These are phyloP conservation scores for Mormyrus proboscirostris DNA, from an alignment of 2,797 vertebrate species.

Conservation along the genomic window DNA sequence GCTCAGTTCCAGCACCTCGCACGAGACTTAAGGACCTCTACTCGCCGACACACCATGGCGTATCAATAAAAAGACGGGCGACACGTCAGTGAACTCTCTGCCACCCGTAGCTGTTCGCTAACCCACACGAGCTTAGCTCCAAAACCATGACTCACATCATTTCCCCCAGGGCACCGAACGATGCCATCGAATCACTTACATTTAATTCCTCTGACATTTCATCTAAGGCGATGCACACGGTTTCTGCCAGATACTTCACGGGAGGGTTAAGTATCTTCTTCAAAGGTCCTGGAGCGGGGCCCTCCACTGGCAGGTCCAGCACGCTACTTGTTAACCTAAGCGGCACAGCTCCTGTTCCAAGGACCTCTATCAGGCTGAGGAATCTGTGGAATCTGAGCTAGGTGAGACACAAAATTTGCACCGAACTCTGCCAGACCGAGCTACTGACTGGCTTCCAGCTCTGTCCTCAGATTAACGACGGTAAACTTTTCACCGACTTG, in stretches of 20 bases:
- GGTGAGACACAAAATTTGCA: not conserved
- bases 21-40: not conserved
- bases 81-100: not conserved
- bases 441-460: conserved; percentile 9
- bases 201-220: not conserved
- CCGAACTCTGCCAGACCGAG: not conserved
- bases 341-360: not conserved
- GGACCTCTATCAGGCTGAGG: not conserved
- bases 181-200: conserved; percentile 5
- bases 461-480: not conserved
- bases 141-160: not conserved
- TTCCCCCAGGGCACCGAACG: not conserved
- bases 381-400: not conserved
- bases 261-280: not conserved
- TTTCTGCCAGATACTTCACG: not conserved
- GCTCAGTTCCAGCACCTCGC: not conserved
- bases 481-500: conserved; percentile 18
- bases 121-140: not conserved
- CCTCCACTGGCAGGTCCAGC: not conserved
- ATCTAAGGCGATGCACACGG: not conserved
- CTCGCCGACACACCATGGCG: not conserved
- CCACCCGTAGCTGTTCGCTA: not conserved
- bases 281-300: not conserved
- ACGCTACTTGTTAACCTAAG: not conserved
- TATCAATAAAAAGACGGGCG: not conserved